These are phyloP conservation scores for Mormyrus lacerda DNA, from an alignment of 2,113 vertebrate genomes.

Conservation along the genomic window DNA sequence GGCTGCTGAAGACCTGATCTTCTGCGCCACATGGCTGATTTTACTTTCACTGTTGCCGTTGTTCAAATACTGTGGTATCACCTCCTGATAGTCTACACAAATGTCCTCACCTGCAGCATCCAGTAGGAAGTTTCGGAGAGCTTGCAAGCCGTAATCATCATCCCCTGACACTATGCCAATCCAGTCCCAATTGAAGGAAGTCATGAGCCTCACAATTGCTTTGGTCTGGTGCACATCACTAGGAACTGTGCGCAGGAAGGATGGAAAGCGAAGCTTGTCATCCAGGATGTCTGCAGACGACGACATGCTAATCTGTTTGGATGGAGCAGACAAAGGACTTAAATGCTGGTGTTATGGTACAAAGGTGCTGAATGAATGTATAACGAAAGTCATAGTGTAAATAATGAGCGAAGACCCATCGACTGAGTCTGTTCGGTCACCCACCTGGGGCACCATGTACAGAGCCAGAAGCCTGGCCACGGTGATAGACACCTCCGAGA, in stretches of 20 bases:
- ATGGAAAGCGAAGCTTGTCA: constrained; percentile 45
- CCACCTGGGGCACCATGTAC: constrained; percentile 54
- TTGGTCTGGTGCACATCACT: constrained; percentile 54
- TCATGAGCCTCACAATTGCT: constrained; percentile 48
- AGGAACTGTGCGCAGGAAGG: constrained; percentile 54
- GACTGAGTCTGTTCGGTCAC: neutral
- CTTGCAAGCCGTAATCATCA: constrained; percentile 52
- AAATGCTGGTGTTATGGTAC: neutral
- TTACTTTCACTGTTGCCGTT: neutral
- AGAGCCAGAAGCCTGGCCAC: constrained; percentile 50
- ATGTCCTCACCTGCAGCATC: constrained; percentile 34
- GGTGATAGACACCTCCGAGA: constrained; percentile 49
- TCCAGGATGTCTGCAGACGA: constrained; percentile 49
- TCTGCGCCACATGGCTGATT: constrained; percentile 30
- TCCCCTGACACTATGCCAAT: constrained; percentile 53
- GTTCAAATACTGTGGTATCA: constrained; percentile 39
- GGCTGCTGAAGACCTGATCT: constrained; percentile 37
- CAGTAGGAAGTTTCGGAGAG: constrained; percentile 42
- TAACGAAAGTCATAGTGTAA: neutral
- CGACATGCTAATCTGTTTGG: constrained; percentile 48
- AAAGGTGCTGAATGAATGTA: neutral
- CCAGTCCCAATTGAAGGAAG: constrained; percentile 51
- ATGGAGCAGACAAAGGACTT: neutral
- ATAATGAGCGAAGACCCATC: neutral
- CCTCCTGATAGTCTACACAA: constrained; percentile 47